Base-by-base conservation (phyloP, 2,113 vertebrate genomes). In the Notarius lentiginosus region DNA sequence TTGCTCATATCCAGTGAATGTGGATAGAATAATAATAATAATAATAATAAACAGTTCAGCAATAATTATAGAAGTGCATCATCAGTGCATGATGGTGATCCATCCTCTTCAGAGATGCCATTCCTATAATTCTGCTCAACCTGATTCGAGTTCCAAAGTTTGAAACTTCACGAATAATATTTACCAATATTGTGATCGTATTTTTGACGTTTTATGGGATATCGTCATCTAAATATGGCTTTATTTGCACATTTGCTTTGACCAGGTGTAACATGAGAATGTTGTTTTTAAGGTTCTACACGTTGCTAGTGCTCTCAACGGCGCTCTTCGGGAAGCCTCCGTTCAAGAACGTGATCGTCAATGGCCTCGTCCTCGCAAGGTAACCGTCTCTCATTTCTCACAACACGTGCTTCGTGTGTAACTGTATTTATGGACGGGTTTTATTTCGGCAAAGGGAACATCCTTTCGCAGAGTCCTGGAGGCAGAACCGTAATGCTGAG, bases 291-390 rank as follows among this genome's bases (percentile, higher is more conserved):
- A 99, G 98, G 98, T 99, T 99, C 94, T 99, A 99, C 90, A 99
- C 98, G 17, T 87, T 99, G 73, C 90, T 99, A 79, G 98, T 99
- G 77, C 94, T 99, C 76, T 97, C 98, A 70, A 99, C 97, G 0
- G 97, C 98, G 11, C 96, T 99, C 73, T 99, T 99, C 91, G 98
- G 98, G 82, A 97, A 93, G 87, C 97, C 98, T 0, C 97, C 98
- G 5, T 99, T 99, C 94, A 99, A 97, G 94, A 99, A 99, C 11
- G 98, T 99, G 85, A 99, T 99, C 56, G 98, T 97, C 55, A 99
- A 99, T 1, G 98, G 98, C 17, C 95, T 99, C 0, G 95, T 99
- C 58, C 95, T 99, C 12, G 98, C 98, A n/a, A 97, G 98, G 98
- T 96, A 90, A 88, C 7, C 11, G 4, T 27, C 58, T 24, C 8